Evolutionary conservation across 2,888 invertebrate genomes (phyloP), one percentile per base, ranked within the genome.

Genomic region (Zaprionus lineosus): DNA sequence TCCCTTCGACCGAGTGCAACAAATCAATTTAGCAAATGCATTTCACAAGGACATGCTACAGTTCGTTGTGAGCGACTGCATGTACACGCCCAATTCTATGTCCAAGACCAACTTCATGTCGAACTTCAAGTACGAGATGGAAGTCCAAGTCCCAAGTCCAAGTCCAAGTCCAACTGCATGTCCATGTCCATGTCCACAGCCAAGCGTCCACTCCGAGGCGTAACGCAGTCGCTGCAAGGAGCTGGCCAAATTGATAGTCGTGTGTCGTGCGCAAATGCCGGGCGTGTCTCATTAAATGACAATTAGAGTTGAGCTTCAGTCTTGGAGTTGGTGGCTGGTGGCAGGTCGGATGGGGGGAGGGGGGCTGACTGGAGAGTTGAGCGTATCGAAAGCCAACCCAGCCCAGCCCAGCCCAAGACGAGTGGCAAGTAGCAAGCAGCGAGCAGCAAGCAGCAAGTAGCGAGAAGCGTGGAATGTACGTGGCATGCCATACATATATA

Each of bases 271-370:
- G 69, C 74, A 70, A 78, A 78, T 81, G 67, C 78, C 77, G 75
- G 67, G 81, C 85, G 78, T 84, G 85, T 85, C 85, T 85, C 85
- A 84, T 84, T 84, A 84, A 84, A 83, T 81, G 84, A 84, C 81
- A 81, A 83, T 83, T 83, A 85, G 81, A 79, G 77, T 74, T 67
- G 68, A 71, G 60, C 43, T 48, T 44, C n/a, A n/a, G n/a, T n/a
- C n/a, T n/a, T n/a, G n/a, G 57, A 43, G 31, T 11, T 31, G 31
- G 44, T 34, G 43, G 16, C 44, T 44, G 29, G 14, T 37, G 39
- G 33, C 18, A 50, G 11, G 16, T 19, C 19, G 37, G 48, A 26
- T n/a, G 24, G 37, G 12, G 51, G 16, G 28, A 24, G 4, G 31
- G 44, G 28, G 43, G 12, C 48, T 44, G 29, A 48, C 67, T 19